Evolutionary conservation across 37 sponge, comb jelly and placozoan genomes (phyloP).

Genomic region (Ianthella basta): DNA sequence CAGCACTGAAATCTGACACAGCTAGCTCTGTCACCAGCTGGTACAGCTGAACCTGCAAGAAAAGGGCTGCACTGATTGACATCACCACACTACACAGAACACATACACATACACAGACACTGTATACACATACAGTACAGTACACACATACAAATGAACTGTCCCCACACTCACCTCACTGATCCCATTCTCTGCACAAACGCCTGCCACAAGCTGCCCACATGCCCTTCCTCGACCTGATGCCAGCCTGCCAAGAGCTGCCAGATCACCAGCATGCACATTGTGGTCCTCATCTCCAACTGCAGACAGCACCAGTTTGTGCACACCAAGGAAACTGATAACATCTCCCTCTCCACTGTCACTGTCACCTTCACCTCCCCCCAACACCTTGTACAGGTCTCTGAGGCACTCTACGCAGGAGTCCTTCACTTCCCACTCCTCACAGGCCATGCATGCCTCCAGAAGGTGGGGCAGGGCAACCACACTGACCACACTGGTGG

Average conservation of each 20-base stretch:
- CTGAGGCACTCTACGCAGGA: neutral
- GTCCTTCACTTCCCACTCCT: constrained; percentile 13
- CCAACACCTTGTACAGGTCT: neutral
- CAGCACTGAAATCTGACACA: neutral
- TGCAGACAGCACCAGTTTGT: constrained; percentile 3
- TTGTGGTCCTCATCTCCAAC: constrained; percentile 12
- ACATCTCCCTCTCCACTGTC: neutral
- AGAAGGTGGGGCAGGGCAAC: neutral
- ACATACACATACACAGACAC: too few relatives aligned
- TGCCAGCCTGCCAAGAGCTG: neutral
- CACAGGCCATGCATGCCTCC: neutral
- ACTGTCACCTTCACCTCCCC: too few relatives aligned
- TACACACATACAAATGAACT: neutral
- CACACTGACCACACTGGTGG: neutral
- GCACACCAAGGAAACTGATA: neutral
- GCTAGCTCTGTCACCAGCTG: neutral
- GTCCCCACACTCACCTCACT: constrained; percentile 1
- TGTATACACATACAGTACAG: too few relatives aligned
- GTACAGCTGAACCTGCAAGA: neutral
- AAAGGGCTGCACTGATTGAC: neutral
- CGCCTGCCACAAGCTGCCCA: neutral
- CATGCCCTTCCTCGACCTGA: too few relatives aligned
- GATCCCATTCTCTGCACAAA: neutral
- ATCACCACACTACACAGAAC: too few relatives aligned
- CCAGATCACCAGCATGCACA: neutral